Evolutionary conservation across 2,888 invertebrate species (phyloP).

Genomic region (Luperina nickerlii): DNA sequence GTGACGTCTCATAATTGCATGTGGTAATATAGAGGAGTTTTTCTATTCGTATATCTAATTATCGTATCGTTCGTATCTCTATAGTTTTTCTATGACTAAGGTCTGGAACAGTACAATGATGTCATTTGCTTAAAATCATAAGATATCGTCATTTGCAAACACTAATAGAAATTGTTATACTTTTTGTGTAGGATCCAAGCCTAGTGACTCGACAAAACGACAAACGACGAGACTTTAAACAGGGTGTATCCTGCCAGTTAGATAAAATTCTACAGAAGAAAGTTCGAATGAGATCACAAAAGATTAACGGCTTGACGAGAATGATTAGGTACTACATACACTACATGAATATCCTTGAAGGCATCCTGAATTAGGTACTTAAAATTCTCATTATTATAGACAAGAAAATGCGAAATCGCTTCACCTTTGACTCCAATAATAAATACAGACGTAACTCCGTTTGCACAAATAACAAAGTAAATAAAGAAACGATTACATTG

Average conservation of each 20-base stretch:
- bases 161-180: conserved; percentile 5
- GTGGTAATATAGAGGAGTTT: conserved; percentile 16
- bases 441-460: conserved; percentile 58
- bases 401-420: conserved; percentile 37
- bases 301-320: neutral
- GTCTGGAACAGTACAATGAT: conserved; percentile 36
- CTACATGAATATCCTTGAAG: too few relatives aligned
- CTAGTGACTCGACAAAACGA: neutral
- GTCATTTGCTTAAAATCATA: conserved; percentile 33
- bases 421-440: conserved; percentile 51
- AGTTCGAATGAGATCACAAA: neutral
- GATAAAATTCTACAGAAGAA: too few relatives aligned
- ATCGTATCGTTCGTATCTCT: too few relatives aligned
- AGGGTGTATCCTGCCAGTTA: neutral
- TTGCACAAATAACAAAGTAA: conserved; percentile 56
- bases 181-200: neutral
- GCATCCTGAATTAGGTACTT: neutral
- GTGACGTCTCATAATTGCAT: conserved; percentile 32
- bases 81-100: too few relatives aligned
- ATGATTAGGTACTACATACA: neutral
- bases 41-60: conserved; percentile 11
- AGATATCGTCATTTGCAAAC: conserved; percentile 19
- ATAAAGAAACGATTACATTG: conserved; percentile 65
- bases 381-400: conserved; percentile 9
- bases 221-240: neutral